These are phyloP conservation scores for Tribolium castaneum DNA, from an alignment of 1,140 invertebrate species.

Conservation along the genomic window DNA sequence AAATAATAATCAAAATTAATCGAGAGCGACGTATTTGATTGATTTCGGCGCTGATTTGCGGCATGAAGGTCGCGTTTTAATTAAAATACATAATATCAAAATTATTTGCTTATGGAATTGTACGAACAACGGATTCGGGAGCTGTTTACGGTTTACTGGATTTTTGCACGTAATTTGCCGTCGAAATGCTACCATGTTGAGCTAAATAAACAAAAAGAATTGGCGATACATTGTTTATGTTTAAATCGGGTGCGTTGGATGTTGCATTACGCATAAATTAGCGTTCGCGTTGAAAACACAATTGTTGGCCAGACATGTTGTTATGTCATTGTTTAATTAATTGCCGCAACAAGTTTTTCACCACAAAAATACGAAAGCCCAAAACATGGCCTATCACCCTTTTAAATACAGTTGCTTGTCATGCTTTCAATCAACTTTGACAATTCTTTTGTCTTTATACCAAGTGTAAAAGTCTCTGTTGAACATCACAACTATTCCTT, in stretches of 20 bases:
- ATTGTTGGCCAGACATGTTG: conserved; percentile 15
- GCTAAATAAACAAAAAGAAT: conserved; percentile 2
- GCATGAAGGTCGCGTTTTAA: not conserved
- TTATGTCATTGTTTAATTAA: conserved; percentile 22
- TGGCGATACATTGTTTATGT: not conserved
- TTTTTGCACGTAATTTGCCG: conserved; percentile 16
- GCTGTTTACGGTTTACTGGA: not conserved
- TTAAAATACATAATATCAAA: conserved; percentile 17
- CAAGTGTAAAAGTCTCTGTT: not conserved
- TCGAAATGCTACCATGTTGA: not conserved
- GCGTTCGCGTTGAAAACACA: not conserved
- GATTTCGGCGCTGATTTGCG: not conserved
- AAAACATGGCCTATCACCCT: no score
- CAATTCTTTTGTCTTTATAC: not conserved
- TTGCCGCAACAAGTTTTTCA: not conserved
- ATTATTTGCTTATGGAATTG: conserved; percentile 24
- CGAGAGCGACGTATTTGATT: not conserved
- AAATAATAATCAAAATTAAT: conserved; percentile 19
- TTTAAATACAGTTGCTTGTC: not conserved
- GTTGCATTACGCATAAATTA: conserved; percentile 19
- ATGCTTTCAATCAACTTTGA: not conserved
- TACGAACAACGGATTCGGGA: not conserved
- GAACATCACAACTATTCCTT: not conserved
- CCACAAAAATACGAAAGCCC: not conserved
- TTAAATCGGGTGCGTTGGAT: not conserved